phyloP scores from a whole-genome alignment of 1,140 invertebrate genomes.

The Drosophila orena region DNA sequence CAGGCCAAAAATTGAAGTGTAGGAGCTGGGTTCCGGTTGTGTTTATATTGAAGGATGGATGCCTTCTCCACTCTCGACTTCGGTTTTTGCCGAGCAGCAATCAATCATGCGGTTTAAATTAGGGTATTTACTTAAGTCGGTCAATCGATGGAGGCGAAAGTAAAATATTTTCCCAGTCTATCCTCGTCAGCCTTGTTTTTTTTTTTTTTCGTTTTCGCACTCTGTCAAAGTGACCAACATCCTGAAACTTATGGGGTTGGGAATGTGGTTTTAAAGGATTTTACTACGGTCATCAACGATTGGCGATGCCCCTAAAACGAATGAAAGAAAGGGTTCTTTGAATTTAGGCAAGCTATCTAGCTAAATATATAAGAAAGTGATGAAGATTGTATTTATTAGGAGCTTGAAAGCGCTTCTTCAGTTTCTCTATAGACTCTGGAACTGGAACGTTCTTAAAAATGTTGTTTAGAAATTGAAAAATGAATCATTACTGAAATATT shows the following conservation, averaged over 20 bases:
- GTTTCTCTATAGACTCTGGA: not conserved
- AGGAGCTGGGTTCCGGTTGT: slow-evolving; percentile 48
- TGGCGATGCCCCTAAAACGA: slow-evolving; percentile 9
- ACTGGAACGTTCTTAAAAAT: too few relatives aligned
- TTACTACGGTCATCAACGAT: slow-evolving; percentile 35
- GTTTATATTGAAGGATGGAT: slow-evolving; percentile 60
- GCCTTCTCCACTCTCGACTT: slow-evolving; percentile 5
- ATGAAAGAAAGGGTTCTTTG: not conserved
- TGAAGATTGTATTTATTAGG: not conserved
- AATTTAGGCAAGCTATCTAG: not conserved
- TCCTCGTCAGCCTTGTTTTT: not conserved
- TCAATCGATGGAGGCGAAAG: slow-evolving; percentile 58
- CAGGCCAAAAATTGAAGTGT: slow-evolving; percentile 22
- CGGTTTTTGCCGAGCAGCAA: slow-evolving; percentile 49
- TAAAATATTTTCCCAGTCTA: slow-evolving; percentile 35
- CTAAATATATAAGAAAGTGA: slow-evolving; percentile 1
- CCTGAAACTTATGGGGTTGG: slow-evolving; percentile 25
- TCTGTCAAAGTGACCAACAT: slow-evolving; percentile 32
- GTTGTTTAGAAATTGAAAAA: too few relatives aligned
- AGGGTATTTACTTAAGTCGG: slow-evolving; percentile 80
- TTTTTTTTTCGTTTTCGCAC: not conserved
- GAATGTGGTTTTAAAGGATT: slow-evolving; percentile 51
- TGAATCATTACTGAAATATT: too few relatives aligned
- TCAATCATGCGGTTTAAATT: slow-evolving; percentile 84
- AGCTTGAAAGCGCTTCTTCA: not conserved